Evolutionary conservation across 1,140 invertebrate species (phyloP).

Genomic region (Ceratosolen solmsi): DNA sequence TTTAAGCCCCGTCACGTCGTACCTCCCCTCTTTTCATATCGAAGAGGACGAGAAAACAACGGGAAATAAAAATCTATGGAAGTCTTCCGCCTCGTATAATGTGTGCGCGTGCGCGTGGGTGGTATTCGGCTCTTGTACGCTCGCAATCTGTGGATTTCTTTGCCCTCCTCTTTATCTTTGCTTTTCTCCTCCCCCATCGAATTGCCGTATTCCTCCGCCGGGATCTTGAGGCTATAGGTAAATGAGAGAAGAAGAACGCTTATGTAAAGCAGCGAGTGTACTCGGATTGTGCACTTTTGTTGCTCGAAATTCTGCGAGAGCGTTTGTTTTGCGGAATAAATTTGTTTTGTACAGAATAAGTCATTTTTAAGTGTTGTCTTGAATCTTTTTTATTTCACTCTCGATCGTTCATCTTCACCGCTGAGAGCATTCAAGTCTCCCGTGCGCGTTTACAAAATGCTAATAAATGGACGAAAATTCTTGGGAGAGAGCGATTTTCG

Average conservation of each 20-base stretch:
- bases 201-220: constrained; percentile 1
- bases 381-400: too few relatives aligned
- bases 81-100: constrained; percentile 5
- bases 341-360: constrained; percentile 45
- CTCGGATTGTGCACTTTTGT: constrained; percentile 33
- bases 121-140: constrained; percentile 50
- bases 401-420: too few relatives aligned
- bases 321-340: constrained; percentile 47
- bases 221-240: constrained; percentile 49
- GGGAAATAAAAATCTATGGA: constrained; percentile 22
- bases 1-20: constrained; percentile 70
- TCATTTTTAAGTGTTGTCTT: constrained; percentile 31
- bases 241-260: constrained; percentile 49
- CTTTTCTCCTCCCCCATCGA: constrained; percentile 37
- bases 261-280: constrained; percentile 45
- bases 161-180: constrained; percentile 50
- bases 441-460: constrained; percentile 35
- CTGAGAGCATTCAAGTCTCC: not conserved
- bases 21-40: constrained; percentile 15
- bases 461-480: constrained; percentile 36
- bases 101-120: constrained; percentile 53
- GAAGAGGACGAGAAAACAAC: not conserved
- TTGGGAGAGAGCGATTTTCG: constrained; percentile 5
- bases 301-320: constrained; percentile 30
- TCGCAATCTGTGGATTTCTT: constrained; percentile 43